These are phyloP conservation scores for Odontomyia ornata DNA, from an alignment of 2,888 invertebrate species.

Conservation along the genomic window DNA sequence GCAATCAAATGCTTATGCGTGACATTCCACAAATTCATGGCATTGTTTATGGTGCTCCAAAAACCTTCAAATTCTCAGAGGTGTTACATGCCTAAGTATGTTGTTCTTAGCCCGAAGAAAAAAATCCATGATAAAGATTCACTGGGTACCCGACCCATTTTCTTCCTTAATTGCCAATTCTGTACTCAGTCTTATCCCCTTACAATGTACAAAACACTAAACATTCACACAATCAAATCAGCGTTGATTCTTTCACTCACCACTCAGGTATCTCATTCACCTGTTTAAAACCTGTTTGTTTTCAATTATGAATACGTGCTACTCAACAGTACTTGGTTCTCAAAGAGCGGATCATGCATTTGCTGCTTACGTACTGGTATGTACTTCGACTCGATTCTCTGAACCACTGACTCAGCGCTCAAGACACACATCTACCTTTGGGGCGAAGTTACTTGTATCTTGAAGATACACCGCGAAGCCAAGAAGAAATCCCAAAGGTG, in stretches of 20 bases:
- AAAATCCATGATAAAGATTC: too few species aligned
- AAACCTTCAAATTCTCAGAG: too few species aligned
- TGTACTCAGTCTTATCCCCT: too few species aligned
- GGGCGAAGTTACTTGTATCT: background rate
- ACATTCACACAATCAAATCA: background rate
- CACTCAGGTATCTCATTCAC: constrained; percentile 28
- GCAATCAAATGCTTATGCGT: too few species aligned
- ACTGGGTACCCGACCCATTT: too few species aligned
- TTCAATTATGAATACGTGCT: constrained; percentile 12
- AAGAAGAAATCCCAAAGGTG: constrained; percentile 29
- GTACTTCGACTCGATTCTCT: background rate
- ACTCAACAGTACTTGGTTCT: background rate
- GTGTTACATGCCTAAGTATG: too few species aligned
- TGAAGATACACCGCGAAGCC: constrained; percentile 14
- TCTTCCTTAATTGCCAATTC: too few species aligned
- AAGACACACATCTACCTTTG: background rate
- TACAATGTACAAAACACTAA: background rate
- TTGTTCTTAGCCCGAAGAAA: too few species aligned
- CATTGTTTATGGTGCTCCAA: too few species aligned
- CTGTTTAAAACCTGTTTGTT: constrained; percentile 39
- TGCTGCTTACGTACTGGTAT: background rate
- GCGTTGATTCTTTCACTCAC: background rate
- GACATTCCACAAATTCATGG: too few species aligned
- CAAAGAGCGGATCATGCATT: background rate
- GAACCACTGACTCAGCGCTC: background rate